Evolutionary conservation across 2,113 vertebrate genomes (phyloP).

Genomic region (Vidua chalybeata): DNA sequence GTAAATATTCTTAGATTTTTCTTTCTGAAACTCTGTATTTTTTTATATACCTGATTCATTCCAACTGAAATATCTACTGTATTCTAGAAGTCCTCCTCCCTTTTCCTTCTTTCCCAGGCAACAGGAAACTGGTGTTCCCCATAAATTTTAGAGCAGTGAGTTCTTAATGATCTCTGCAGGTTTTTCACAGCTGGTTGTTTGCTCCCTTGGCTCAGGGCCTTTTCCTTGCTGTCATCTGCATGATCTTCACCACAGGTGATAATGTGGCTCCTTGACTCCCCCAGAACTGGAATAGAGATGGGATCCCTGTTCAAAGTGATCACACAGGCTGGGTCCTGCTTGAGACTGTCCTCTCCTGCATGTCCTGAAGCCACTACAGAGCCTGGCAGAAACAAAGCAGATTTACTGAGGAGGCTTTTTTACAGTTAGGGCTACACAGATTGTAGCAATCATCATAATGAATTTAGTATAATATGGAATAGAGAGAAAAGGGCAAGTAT

Average conservation of each 20-base stretch:
- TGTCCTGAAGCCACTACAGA: neutral
- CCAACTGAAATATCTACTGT: neutral
- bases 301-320: neutral
- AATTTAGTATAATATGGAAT: neutral
- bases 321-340: neutral
- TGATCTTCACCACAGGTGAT: neutral
- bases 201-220: neutral
- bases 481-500: constrained; percentile 2
- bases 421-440: neutral
- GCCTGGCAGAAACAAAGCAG: neutral
- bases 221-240: neutral
- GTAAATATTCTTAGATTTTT: neutral
- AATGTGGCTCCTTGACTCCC: neutral
- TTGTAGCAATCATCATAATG: neutral
- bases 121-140: neutral
- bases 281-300: neutral
- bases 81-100: neutral
- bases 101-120: neutral
- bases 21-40: neutral
- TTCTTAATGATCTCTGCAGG: neutral
- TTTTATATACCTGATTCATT: neutral
- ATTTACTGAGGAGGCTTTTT: neutral
- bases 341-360: neutral
- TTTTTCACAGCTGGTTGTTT: neutral
- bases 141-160: neutral